phyloP scores from a whole-genome alignment of 2,888 invertebrate species.

The Hirtodrosophila confusa region DNA sequence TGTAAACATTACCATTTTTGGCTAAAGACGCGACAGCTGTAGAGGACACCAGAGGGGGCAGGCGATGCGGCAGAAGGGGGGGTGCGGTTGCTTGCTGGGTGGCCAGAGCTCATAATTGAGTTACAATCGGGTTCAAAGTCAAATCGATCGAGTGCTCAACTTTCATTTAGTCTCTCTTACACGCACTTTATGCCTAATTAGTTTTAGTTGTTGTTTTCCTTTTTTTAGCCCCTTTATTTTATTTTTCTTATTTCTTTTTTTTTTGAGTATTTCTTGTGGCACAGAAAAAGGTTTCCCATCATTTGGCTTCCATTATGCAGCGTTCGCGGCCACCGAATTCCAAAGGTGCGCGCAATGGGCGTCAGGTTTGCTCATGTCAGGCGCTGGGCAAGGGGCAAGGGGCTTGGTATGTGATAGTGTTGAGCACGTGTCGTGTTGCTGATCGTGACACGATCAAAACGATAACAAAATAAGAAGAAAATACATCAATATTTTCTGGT shows the following conservation, averaged over 20 bases:
- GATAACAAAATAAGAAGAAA: too few species aligned
- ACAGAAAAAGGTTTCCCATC: conserved; percentile 78
- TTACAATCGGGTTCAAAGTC: conserved; percentile 73
- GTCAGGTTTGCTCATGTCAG: conserved; percentile 42
- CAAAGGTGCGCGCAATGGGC: conserved; percentile 65
- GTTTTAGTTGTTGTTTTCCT: conserved; percentile 51
- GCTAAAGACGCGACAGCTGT: conserved; percentile 77
- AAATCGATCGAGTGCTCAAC: conserved; percentile 63
- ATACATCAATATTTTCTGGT: too few species aligned
- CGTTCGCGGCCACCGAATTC: conserved; percentile 79
- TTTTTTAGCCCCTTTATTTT: conserved; percentile 8
- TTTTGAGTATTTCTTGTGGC: conserved; percentile 37
- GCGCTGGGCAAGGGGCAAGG: neutral
- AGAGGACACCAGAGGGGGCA: conserved; percentile 9
- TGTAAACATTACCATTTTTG: conserved; percentile 79
- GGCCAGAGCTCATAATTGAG: conserved; percentile 73
- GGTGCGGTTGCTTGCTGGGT: conserved; percentile 53
- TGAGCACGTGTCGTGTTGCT: too few species aligned
- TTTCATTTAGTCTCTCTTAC: conserved; percentile 60
- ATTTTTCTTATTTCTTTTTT: conserved; percentile 3
- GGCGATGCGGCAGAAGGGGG: neutral
- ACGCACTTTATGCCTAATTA: conserved; percentile 64
- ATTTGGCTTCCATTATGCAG: conserved; percentile 79
- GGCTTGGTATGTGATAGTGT: too few species aligned
- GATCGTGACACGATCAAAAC: too few species aligned